A percentile compares a stretch with the other conserved stretches of the same genome.
These are phyloP conservation scores for Callyntrura sp. DNA, from an alignment of 2,888 invertebrate genomes.

Conservation along the genomic window DNA sequence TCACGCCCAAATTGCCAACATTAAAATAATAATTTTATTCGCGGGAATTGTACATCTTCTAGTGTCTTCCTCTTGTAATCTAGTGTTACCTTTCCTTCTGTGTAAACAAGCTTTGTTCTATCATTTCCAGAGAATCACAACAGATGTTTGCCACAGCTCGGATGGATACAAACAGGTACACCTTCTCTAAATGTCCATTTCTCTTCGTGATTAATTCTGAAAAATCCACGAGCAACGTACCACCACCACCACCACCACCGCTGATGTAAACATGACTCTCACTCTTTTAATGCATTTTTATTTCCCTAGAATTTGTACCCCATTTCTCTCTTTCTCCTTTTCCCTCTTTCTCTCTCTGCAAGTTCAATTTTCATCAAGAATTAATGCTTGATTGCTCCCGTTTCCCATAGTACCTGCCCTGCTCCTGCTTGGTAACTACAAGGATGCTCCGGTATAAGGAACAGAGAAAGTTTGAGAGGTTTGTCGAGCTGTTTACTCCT, in stretches of 20 bases:
- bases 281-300: not conserved
- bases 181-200: no score
- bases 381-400: constrained; percentile 43
- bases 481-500: not conserved
- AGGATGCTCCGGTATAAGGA: not conserved
- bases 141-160: no score
- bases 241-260: not conserved
- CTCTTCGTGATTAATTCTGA: no score
- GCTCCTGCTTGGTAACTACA: not conserved
- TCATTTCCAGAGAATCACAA: no score
- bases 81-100: no score
- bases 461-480: not conserved
- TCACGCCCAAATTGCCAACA: no score
- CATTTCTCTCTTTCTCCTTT: not conserved
- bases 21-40: no score
- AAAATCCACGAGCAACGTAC: no score
- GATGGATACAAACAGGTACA: no score
- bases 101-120: no score
- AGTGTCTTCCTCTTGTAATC: no score
- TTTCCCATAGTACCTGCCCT: not conserved
- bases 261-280: not conserved
- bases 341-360: not conserved
- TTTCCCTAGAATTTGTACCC: not conserved
- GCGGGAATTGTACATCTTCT: no score
- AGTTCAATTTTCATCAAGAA: constrained; percentile 49